Conservation (phyloP, 2,888 invertebrate genomes). For the Tipula vernalis region DNA sequence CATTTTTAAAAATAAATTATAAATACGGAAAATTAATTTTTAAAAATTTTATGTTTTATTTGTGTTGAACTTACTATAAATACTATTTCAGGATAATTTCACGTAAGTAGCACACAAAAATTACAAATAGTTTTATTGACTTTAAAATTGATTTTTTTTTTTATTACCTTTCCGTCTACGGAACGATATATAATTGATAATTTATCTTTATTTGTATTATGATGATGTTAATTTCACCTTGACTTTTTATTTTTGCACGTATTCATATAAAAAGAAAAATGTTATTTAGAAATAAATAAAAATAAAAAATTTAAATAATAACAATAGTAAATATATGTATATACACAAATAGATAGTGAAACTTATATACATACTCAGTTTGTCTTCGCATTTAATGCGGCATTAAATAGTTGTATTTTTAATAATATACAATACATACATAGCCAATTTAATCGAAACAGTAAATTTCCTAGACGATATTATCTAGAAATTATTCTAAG, state of each 20-base stretch:
- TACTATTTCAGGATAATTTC: neutral
- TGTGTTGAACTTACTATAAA: neutral
- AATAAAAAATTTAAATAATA: neutral
- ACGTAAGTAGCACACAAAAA: neutral
- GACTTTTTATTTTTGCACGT: neutral
- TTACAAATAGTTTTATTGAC: neutral
- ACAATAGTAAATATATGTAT: neutral
- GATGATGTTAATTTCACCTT: neutral
- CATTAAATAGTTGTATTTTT: too few relatives aligned
- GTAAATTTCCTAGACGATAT: neutral
- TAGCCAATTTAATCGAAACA: neutral
- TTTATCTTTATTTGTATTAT: neutral
- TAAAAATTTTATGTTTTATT: neutral
- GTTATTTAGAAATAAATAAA: neutral
- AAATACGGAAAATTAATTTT: neutral
- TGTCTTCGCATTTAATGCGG: neutral
- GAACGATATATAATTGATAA: neutral
- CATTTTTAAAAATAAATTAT: neutral
- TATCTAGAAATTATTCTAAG: neutral
- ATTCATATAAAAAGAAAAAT: neutral
- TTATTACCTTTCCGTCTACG: neutral
- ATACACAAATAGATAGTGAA: neutral
- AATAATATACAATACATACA: neutral
- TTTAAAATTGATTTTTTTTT: neutral
- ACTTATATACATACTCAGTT: neutral